Percentiles rank a stretch among this genome's conserved stretches.
phyloP scores from a whole-genome alignment of 1,140 invertebrate genomes.

The Aphelenchoides fujianensis region DNA sequence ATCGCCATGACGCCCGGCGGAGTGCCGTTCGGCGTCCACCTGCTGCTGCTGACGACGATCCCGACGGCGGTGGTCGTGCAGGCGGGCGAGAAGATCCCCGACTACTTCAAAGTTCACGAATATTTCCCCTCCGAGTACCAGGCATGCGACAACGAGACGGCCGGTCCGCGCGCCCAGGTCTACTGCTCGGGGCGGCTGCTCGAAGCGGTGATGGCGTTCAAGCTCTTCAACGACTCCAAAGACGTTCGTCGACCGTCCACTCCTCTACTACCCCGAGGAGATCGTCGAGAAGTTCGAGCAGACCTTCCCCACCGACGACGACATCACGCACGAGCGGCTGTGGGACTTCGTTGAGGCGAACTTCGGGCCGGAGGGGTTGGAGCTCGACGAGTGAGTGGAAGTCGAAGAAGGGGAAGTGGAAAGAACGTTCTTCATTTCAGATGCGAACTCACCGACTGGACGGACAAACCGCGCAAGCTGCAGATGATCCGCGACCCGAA shows the following conservation, averaged over 20 bases:
- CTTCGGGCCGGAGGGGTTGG: not conserved
- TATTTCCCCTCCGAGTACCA: not conserved
- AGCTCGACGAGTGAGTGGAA: constrained; percentile 12
- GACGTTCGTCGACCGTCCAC: constrained; percentile 19
- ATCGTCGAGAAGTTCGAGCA: not conserved
- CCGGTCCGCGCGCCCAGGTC: not conserved
- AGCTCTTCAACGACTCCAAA: constrained; percentile 23
- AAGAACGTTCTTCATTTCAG: constrained; percentile 11
- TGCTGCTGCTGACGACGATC: not conserved
- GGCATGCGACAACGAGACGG: not conserved
- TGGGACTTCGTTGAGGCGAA: constrained; percentile 17
- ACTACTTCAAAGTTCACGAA: not conserved
- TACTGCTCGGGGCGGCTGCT: constrained; percentile 17
- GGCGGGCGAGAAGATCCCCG: not conserved
- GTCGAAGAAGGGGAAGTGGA: constrained; percentile 32
- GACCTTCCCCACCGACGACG: constrained; percentile 4
- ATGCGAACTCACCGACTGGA: constrained; percentile 20
- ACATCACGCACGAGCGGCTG: not conserved
- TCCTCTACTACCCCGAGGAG: constrained; percentile 1
- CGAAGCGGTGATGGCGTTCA: constrained; percentile 1
- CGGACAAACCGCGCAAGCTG: not conserved
- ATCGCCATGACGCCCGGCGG: not conserved
- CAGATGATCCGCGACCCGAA: not conserved
- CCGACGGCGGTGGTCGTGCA: not conserved
- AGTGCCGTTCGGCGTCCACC: not conserved